Base-by-base conservation (phyloP, 2,797 vertebrate species). In the Sebastes elongatus region DNA sequence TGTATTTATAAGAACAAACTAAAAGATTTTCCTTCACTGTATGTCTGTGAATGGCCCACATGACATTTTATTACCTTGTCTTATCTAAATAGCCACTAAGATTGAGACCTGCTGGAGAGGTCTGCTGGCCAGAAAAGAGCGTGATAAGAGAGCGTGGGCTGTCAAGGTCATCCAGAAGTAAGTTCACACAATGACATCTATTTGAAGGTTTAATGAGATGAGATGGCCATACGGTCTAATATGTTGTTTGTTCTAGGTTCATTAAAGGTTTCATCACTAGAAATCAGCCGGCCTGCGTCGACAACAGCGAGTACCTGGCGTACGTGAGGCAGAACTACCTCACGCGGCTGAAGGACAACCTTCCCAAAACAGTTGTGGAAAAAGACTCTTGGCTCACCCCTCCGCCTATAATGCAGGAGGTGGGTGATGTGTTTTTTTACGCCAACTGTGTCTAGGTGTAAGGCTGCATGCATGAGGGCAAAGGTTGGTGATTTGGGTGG, bases 21-120 rank as follows among this genome's bases (percentile, higher is more conserved):
- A n/a, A 64, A 52, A 10, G 35, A 0, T 32, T 56, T 46, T 53
- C 9, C 52, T 53, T n/a, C 4, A 8, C 4, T 38, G 69, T 16
- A 10, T 30, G 1, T 38, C 0, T 2, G 5, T n/a, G 10, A 71
- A 30, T 4, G 1, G 2, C 8, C 1, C 1, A 10, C 20, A 64
- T 33, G 14, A 30, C 1, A 38, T 57, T 78, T 22, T 61, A 22
- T 52, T 25, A 52, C n/a, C 10, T 23, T 76, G 5, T 53, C 2
- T 67, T 25, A n/a, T 76, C 3, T 75, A 66, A 86, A 89, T 35
- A 99, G 98, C 98, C 81, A 97, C 97, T 53, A 97, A 92, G 88
- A 96, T 99, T n/a, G 97, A 99, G 90, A 96, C 94, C 56, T 97
- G 94, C 71, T 99, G 98, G 97, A 95, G 98, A 79, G 97, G 97